Percentiles rank a stretch among this genome's conserved stretches.
Conservation (phyloP, 2,888 invertebrate species). For the Heliconius aoede region DNA sequence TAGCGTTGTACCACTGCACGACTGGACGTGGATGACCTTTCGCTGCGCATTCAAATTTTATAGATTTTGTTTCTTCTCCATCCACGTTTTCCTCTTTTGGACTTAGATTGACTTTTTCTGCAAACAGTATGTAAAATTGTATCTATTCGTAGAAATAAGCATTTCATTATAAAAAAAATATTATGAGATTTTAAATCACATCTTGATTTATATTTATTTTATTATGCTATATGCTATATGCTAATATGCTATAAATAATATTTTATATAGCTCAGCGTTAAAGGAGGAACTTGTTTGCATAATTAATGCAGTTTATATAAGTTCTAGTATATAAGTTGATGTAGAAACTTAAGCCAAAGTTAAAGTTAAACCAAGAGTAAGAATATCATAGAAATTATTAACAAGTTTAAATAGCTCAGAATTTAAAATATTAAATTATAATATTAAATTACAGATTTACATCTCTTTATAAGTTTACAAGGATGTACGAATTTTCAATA, state of each 20-base stretch:
- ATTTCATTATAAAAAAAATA: too few species aligned
- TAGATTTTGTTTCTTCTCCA: slow-evolving; percentile 66
- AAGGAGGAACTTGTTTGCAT: not conserved
- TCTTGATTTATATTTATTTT: too few species aligned
- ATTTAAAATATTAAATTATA: not conserved
- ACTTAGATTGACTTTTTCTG: slow-evolving; percentile 68
- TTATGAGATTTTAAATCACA: too few species aligned
- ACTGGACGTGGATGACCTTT: slow-evolving; percentile 69
- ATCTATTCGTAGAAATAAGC: too few species aligned
- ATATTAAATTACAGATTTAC: not conserved
- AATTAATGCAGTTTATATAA: not conserved
- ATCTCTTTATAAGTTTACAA: too few species aligned
- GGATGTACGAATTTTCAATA: too few species aligned
- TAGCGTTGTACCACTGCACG: slow-evolving; percentile 73
- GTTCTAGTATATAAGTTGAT: slow-evolving; percentile 10
- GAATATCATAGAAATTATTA: slow-evolving; percentile 11
- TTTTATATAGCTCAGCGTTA: not conserved
- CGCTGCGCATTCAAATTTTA: slow-evolving; percentile 66
- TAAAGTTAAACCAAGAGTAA: not conserved
- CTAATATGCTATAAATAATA: too few species aligned
- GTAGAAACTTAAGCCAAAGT: slow-evolving; percentile 11
- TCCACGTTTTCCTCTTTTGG: slow-evolving; percentile 57
- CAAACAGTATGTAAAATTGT: slow-evolving; percentile 45
- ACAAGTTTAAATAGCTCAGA: not conserved
- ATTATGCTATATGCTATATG: too few species aligned